Percentiles rank a stretch among this genome's conserved stretches.
phyloP scores from a whole-genome alignment of 2,888 invertebrate genomes.

The Amblyjoppa proteus region DNA sequence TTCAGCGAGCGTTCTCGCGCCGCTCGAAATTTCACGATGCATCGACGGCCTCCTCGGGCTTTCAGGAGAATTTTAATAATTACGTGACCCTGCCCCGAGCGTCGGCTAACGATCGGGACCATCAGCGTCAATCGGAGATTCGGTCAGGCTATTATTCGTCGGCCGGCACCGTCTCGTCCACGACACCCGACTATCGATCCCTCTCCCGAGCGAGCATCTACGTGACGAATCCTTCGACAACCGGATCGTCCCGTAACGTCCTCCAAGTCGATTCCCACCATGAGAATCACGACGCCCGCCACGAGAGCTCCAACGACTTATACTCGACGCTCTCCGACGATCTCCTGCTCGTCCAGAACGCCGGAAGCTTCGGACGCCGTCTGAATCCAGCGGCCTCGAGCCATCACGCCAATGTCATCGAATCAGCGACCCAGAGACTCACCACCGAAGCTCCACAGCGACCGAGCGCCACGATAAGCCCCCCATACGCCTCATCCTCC shows the following conservation, averaged over 20 bases:
- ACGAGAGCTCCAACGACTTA: conserved; percentile 53
- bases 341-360: conserved; percentile 71
- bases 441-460: conserved; percentile 2
- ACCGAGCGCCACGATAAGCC: background rate
- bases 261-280: background rate
- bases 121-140: conserved; percentile 16
- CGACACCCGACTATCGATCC: conserved; percentile 40
- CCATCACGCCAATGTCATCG: background rate
- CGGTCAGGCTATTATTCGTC: background rate
- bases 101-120: conserved; percentile 18
- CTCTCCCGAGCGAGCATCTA: conserved; percentile 21
- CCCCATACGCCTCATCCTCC: conserved; percentile 31
- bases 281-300: conserved; percentile 8
- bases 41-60: conserved; percentile 20
- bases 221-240: conserved; percentile 36
- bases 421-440: background rate
- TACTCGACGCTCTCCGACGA: conserved; percentile 72
- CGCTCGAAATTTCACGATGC: conserved; percentile 18
- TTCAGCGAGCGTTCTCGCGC: conserved; percentile 13
- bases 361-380: conserved; percentile 74
- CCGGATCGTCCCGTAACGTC: background rate
- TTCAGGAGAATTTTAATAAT: conserved; percentile 59
- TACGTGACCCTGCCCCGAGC: conserved; percentile 52
- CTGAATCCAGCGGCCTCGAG: conserved; percentile 43
- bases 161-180: background rate